Base-by-base conservation (phyloP, 2,113 vertebrate species). In the Cavia aperea region DNA sequence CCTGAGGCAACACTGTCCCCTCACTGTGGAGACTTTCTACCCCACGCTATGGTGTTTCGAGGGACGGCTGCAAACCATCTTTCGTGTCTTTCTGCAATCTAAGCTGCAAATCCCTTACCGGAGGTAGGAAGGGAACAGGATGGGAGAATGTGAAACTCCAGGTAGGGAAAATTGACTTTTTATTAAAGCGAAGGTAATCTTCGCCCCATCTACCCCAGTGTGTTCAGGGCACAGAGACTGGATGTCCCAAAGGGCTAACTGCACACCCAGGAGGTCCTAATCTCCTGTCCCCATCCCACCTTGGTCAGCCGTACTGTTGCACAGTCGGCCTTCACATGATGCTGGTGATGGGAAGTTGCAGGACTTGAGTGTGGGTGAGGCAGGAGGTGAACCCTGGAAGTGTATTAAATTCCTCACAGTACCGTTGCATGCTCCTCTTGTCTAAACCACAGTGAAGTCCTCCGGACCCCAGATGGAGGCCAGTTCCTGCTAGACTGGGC, bases 401-500 rank as follows among this genome's bases (percentile, higher is more conserved):
- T 46, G 23, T n/a, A 39, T 16, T 8, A 56, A 65, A 46, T 75
- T 43, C 81, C 88, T 81, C 46, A 88, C 0, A 36, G 33, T 66
- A 54, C 43, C 46, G 62, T 43, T 87, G 54, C 81, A 33, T 84
- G 65, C 46, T n/a, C 16, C 23, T 56, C 56, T 70, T 49, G 89
- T 68, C 70, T 43, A 88, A 89, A 95, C 21, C 70, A 39, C 95
- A 98, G 98, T 90, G 98, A 98, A 95, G 91, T 98, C 86, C 97
- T 99, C 46, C 91, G 92, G 60, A 98, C 98, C 0, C 84, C 93
- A 0, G 98, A 99, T 4, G 98, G 98, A 2, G 98, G 98, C 36
- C 98, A 98, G 96, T 96, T 99, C 88, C 97, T 98, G n/a, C 96
- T 98, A 77, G 98, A 99, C 94, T 99, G 98, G 98, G 94, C 97